These are phyloP conservation scores for Himalopsyche tibetana DNA, from an alignment of 2,888 invertebrate species.

Conservation along the genomic window DNA sequence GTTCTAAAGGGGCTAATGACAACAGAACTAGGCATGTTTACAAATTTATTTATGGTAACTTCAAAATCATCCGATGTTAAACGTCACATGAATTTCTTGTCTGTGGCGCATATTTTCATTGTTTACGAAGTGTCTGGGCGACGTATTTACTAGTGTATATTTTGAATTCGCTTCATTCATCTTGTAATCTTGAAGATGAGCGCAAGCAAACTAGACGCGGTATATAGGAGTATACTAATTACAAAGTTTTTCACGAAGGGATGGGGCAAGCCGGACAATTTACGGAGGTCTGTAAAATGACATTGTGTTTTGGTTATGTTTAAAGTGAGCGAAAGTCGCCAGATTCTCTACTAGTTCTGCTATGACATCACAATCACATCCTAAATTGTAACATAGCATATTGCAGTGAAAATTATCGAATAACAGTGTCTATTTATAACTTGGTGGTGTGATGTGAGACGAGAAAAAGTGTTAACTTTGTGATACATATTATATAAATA, in stretches of 20 bases:
- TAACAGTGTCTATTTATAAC: not conserved
- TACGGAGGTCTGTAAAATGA: constrained; percentile 81
- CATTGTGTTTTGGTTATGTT: not conserved
- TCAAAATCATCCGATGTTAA: constrained; percentile 14
- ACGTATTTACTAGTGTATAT: constrained; percentile 55
- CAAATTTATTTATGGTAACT: constrained; percentile 19
- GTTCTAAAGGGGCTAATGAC: not conserved
- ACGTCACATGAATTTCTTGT: constrained; percentile 44
- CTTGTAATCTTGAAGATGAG: constrained; percentile 73
- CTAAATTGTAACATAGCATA: not conserved
- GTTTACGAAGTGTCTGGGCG: constrained; percentile 54
- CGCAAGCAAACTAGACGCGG: constrained; percentile 83
- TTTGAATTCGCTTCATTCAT: constrained; percentile 46
- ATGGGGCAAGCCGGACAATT: constrained; percentile 95
- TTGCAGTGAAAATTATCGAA: not conserved
- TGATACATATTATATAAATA: constrained; percentile 5
- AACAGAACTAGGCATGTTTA: not conserved
- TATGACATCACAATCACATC: constrained; percentile 9
- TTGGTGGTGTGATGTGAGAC: not conserved
- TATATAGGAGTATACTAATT: constrained; percentile 90
- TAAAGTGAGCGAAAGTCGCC: not conserved
- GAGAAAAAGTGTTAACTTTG: not conserved
- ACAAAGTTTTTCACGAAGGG: constrained; percentile 96
- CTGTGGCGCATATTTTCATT: constrained; percentile 53
- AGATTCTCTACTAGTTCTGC: not conserved